Evolutionary conservation across 1,140 invertebrate genomes (phyloP).

Genomic region (Dysdera silvatica): DNA sequence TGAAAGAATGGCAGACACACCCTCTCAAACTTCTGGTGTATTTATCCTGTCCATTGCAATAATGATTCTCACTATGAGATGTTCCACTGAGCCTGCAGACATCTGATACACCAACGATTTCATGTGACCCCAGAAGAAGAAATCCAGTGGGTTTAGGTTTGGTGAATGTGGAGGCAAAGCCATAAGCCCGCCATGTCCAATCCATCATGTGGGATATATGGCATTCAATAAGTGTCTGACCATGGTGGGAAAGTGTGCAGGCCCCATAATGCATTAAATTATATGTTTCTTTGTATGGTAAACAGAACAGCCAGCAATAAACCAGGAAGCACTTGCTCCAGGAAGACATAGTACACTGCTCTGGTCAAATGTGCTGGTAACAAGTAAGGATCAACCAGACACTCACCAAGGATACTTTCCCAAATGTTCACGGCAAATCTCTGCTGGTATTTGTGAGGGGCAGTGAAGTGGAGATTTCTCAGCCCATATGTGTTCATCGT

Average conservation of each 20-base stretch:
- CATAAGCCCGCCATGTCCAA: background rate
- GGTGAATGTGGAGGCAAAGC: slow-evolving; percentile 28
- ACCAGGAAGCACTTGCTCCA: too few species aligned
- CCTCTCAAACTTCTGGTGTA: background rate
- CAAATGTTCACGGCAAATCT: too few species aligned
- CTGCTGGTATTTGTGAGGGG: too few species aligned
- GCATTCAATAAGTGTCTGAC: background rate
- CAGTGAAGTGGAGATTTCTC: too few species aligned
- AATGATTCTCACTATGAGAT: background rate
- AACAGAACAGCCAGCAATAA: too few species aligned
- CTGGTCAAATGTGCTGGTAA: too few species aligned
- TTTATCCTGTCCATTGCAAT: background rate
- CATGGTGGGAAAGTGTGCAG: background rate
- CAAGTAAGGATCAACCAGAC: too few species aligned
- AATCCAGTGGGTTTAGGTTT: slow-evolving; percentile 30
- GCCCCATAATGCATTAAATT: too few species aligned
- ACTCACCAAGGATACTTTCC: too few species aligned
- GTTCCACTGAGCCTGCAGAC: background rate
- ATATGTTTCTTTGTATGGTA: too few species aligned
- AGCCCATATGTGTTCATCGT: too few species aligned
- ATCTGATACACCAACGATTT: slow-evolving; percentile 24
- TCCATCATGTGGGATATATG: background rate
- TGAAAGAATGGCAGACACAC: background rate
- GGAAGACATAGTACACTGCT: too few species aligned
- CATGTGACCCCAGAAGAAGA: slow-evolving; percentile 28